Conservation (phyloP, 2,113 vertebrate species). For the Channa maculata region DNA sequence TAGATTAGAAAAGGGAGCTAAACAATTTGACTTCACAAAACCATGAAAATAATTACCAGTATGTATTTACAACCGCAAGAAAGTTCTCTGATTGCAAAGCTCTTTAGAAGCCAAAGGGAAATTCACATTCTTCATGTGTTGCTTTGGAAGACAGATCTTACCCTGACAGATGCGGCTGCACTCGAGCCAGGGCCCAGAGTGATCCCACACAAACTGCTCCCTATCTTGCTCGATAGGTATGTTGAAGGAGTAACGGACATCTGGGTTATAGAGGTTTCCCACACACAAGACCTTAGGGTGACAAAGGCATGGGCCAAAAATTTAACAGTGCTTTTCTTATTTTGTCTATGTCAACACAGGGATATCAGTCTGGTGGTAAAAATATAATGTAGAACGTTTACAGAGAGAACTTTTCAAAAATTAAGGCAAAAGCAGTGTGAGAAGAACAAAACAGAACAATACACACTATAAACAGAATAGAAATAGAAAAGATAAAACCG, state of each 20-base stretch:
- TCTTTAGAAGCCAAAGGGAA: slow-evolving; percentile 6
- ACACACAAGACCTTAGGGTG: slow-evolving; percentile 92
- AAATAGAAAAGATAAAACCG: not conserved
- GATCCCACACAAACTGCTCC: slow-evolving; percentile 91
- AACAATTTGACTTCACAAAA: not conserved
- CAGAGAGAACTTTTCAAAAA: not conserved
- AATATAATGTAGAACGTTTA: not conserved
- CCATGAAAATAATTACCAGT: not conserved
- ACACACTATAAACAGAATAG: not conserved
- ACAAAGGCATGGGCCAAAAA: slow-evolving; percentile 26
- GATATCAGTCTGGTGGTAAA: not conserved
- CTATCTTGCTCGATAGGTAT: slow-evolving; percentile 89
- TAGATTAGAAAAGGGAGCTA: too few relatives aligned
- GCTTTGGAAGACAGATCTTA: slow-evolving; percentile 65
- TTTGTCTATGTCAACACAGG: slow-evolving; percentile 20
- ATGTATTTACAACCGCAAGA: not conserved
- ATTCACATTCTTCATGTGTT: slow-evolving; percentile 1
- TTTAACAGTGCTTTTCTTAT: slow-evolving; percentile 16
- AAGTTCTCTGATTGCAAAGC: not conserved
- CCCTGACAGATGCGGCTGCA: slow-evolving; percentile 95
- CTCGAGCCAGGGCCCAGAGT: slow-evolving; percentile 91
- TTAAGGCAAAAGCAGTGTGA: not conserved
- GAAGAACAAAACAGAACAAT: not conserved
- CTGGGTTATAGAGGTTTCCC: slow-evolving; percentile 95
- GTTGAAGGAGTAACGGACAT: slow-evolving; percentile 94